These are phyloP conservation scores for Drosophila nr. fundita DNA, from an alignment of 2,888 invertebrate genomes.

Conservation along the genomic window DNA sequence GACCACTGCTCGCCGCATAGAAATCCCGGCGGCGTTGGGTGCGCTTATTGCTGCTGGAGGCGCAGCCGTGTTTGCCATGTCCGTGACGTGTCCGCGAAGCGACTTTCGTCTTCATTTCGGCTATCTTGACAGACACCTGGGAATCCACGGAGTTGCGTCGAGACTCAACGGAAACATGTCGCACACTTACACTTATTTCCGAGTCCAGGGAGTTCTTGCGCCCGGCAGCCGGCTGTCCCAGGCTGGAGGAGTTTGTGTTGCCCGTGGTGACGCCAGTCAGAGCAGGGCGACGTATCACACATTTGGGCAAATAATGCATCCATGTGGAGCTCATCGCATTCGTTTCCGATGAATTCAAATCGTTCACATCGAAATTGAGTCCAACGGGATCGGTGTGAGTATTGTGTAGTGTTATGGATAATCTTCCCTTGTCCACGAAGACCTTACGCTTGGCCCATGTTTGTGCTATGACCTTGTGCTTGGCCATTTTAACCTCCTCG, in stretches of 20 bases:
- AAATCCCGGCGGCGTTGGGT: slow-evolving; percentile 82
- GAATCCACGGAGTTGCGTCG: slow-evolving; percentile 95
- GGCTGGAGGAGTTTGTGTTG: slow-evolving; percentile 85
- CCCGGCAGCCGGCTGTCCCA: slow-evolving; percentile 85
- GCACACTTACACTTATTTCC: slow-evolving; percentile 91
- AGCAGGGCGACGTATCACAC: slow-evolving; percentile 93
- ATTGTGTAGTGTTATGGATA: slow-evolving; percentile 94
- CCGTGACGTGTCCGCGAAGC: slow-evolving; percentile 85
- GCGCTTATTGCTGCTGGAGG: slow-evolving; percentile 71
- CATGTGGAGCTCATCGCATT: slow-evolving; percentile 95
- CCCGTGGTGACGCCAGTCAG: slow-evolving; percentile 86
- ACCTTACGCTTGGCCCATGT: slow-evolving; percentile 95
- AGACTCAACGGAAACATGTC: slow-evolving; percentile 94
- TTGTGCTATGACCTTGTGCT: slow-evolving; percentile 96
- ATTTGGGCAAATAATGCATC: slow-evolving; percentile 95
- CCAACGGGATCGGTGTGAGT: slow-evolving; percentile 96
- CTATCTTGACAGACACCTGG: slow-evolving; percentile 92
- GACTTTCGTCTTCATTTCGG: slow-evolving; percentile 92
- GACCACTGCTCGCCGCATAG: slow-evolving; percentile 77
- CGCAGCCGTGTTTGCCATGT: slow-evolving; percentile 71
- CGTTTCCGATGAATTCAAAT: slow-evolving; percentile 90
- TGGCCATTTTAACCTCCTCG: slow-evolving; percentile 90
- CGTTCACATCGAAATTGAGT: slow-evolving; percentile 88
- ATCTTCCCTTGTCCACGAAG: slow-evolving; percentile 92
- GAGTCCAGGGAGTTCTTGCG: slow-evolving; percentile 88